Conservation (phyloP, 2,888 invertebrate species). For the Cabera pusaria region DNA sequence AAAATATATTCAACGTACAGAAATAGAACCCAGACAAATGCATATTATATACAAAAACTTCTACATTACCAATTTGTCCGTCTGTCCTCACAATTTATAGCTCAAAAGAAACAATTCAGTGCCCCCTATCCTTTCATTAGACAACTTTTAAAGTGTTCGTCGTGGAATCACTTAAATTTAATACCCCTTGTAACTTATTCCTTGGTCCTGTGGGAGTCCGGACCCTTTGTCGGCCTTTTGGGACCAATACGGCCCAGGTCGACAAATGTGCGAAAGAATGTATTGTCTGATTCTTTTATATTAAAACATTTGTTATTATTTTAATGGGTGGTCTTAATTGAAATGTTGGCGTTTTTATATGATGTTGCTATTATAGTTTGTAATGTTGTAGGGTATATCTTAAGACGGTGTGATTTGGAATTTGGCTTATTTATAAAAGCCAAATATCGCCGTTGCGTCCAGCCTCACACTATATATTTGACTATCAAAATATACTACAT, state of each 20-base stretch:
- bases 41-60: too few species aligned
- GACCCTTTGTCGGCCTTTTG: slow-evolving; percentile 59
- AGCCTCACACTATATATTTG: too few species aligned
- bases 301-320: slow-evolving; percentile 20
- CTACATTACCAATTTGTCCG: too few species aligned
- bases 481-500: too few species aligned
- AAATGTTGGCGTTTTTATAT: slow-evolving; percentile 27
- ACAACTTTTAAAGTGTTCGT: slow-evolving; percentile 64
- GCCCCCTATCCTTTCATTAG: slow-evolving; percentile 27
- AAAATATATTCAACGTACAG: too few species aligned
- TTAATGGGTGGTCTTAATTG: slow-evolving; percentile 24
- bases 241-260: slow-evolving; percentile 27
- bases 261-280: slow-evolving; percentile 34
- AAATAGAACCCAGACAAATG: too few species aligned
- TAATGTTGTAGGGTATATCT: too few species aligned
- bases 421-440: too few species aligned
- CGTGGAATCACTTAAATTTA: slow-evolving; percentile 76
- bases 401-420: too few species aligned
- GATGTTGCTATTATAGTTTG: too few species aligned
- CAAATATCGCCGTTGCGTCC: too few species aligned
- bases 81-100: slow-evolving; percentile 17
- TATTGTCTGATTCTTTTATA: slow-evolving; percentile 27
- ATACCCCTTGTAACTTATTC: slow-evolving; percentile 69
- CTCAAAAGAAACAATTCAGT: slow-evolving; percentile 23
- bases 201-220: slow-evolving; percentile 41